Evolutionary conservation across 2,113 vertebrate species (phyloP).

Genomic region (Hemicordylus capensis): DNA sequence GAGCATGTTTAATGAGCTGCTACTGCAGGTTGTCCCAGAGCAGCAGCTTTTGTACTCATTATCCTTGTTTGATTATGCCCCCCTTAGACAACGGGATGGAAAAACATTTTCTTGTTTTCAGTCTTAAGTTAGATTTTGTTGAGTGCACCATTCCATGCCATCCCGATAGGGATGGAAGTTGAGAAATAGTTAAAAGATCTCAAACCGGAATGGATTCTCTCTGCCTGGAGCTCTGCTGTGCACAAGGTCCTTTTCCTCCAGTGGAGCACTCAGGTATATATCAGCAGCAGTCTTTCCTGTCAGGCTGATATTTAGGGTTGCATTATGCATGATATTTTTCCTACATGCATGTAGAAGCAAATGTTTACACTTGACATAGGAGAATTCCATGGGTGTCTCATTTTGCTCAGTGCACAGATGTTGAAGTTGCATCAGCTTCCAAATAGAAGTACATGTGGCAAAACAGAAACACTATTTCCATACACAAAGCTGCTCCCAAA

Average conservation of each 20-base stretch:
- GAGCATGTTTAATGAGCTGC: slow-evolving; percentile 59
- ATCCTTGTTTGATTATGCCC: slow-evolving; percentile 48
- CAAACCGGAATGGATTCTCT: slow-evolving; percentile 33
- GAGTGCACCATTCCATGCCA: slow-evolving; percentile 51
- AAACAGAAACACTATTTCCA: neutral
- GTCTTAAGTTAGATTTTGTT: slow-evolving; percentile 52
- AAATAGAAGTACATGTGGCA: neutral
- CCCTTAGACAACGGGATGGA: slow-evolving; percentile 46
- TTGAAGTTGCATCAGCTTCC: neutral
- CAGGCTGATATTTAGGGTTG: neutral
- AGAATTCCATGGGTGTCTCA: neutral
- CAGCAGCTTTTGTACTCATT: slow-evolving; percentile 34
- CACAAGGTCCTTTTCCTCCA: slow-evolving; percentile 35
- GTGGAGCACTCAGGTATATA: neutral
- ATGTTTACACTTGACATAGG: neutral
- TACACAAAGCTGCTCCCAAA: neutral
- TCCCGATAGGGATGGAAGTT: slow-evolving; percentile 33
- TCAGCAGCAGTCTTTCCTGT: neutral
- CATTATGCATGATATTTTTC: neutral
- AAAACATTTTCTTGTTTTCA: slow-evolving; percentile 42
- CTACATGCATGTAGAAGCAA: neutral
- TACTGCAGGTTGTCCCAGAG: slow-evolving; percentile 59
- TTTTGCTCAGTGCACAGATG: neutral
- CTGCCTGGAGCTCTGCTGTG: slow-evolving; percentile 37
- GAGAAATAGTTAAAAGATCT: slow-evolving; percentile 42